A percentile compares a stretch with the other conserved stretches of the same genome.
Evolutionary conservation across 2,797 vertebrate genomes (phyloP).

Genomic region (Lepilemur septentrionalis): DNA sequence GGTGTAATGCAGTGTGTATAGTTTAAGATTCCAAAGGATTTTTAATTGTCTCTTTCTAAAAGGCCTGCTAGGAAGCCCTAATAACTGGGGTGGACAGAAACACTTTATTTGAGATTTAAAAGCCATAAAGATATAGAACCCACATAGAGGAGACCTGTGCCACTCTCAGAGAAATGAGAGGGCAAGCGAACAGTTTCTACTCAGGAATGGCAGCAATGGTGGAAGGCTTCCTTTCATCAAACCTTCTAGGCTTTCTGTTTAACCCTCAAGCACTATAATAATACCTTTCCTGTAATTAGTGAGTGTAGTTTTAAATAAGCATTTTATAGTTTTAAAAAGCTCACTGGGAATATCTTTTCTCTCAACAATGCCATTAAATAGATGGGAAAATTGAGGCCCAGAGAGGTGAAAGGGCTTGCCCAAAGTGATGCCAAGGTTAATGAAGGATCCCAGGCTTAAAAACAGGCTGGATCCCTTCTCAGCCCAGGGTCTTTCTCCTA

Average conservation of each 20-base stretch:
- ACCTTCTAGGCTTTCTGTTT: neutral
- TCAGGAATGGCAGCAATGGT: neutral
- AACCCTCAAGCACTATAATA: neutral
- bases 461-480: neutral
- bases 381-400: neutral
- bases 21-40: neutral
- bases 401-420: neutral
- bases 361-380: neutral
- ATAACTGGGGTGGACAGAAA: neutral
- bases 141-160: neutral
- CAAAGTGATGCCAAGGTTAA: neutral
- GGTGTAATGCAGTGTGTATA: neutral
- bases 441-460: neutral
- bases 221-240: neutral
- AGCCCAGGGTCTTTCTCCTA: neutral
- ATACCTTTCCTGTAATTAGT: neutral
- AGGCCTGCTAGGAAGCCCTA: neutral
- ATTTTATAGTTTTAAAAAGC: neutral
- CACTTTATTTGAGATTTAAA: neutral
- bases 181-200: neutral
- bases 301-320: conserved; percentile 2
- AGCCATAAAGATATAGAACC: neutral
- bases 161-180: neutral
- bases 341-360: neutral
- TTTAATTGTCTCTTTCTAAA: neutral